phyloP scores from a whole-genome alignment of 2,797 vertebrate species.

The Lithobates sylvaticus region DNA sequence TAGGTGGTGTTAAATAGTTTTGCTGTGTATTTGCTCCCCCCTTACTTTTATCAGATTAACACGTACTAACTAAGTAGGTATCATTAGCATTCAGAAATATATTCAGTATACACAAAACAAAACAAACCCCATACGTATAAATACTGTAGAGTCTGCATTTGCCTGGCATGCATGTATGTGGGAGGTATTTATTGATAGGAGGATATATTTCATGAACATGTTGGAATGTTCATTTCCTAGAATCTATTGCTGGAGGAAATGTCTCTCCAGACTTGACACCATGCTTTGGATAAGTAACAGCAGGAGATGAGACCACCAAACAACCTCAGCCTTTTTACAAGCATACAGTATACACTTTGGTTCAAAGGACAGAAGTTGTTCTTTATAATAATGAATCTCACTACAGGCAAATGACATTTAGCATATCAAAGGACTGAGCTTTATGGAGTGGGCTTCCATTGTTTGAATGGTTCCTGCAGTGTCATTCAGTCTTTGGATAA shows the following conservation, averaged over 20 bases:
- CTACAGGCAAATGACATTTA: conserved; percentile 66
- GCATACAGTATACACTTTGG: conserved; percentile 71
- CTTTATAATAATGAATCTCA: conserved; percentile 71
- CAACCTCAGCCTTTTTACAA: conserved; percentile 67
- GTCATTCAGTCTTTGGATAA: conserved; percentile 44
- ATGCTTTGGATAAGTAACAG: conserved; percentile 57
- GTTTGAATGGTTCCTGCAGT: conserved; percentile 63
- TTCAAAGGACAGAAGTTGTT: conserved; percentile 75
- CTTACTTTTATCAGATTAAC: conserved; percentile 42
- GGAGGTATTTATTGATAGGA: conserved; percentile 15
- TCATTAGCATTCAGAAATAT: conserved; percentile 6
- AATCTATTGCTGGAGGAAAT: conserved; percentile 48
- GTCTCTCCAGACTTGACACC: conserved; percentile 55
- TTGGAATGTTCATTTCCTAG: conserved; percentile 46
- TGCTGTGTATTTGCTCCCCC: conserved; percentile 5
- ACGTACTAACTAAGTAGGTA: conserved; percentile 30
- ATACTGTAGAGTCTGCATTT: not conserved
- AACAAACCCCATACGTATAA: no score
- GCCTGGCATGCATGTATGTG: not conserved
- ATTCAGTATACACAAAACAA: not conserved
- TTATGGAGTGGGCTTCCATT: conserved; percentile 56
- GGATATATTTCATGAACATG: conserved; percentile 24
- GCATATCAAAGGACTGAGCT: conserved; percentile 70
- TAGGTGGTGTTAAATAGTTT: conserved; percentile 40
- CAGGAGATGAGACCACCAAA: conserved; percentile 73